Conservation (phyloP, 2,797 vertebrate genomes). For the Crocidura indochinensis region DNA sequence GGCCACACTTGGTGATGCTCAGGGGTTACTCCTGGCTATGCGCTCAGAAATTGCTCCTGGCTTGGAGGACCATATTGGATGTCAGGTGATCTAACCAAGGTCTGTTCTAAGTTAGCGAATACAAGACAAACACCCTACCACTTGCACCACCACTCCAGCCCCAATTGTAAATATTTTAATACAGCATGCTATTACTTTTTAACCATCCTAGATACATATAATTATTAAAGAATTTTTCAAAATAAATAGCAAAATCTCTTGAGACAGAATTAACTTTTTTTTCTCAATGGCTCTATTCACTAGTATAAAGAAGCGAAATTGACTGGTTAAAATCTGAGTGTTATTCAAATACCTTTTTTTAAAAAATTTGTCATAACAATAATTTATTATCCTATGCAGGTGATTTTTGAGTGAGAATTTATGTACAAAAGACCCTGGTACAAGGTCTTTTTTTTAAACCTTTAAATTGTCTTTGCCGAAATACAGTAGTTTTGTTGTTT, state of each 20-base stretch:
- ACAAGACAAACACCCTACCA: no score
- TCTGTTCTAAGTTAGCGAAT: no score
- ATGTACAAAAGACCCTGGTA: slow-evolving; percentile 34
- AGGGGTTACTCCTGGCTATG: no score
- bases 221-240: slow-evolving; percentile 5
- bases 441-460: neutral
- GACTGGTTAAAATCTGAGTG: neutral
- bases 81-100: no score
- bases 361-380: neutral
- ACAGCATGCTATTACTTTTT: neutral
- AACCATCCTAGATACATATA: neutral
- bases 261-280: neutral
- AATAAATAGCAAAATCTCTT: neutral
- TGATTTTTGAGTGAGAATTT: neutral
- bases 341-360: neutral
- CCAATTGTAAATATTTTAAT: neutral
- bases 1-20: no score
- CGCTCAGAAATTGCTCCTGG: no score
- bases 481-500: neutral
- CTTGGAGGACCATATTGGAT: no score
- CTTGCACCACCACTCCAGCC: no score
- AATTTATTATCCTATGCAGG: neutral
- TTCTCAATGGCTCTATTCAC: neutral
- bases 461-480: neutral
- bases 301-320: neutral